Conservation (phyloP, 2,113 vertebrate genomes). For the Tachuris rubrigastra region DNA sequence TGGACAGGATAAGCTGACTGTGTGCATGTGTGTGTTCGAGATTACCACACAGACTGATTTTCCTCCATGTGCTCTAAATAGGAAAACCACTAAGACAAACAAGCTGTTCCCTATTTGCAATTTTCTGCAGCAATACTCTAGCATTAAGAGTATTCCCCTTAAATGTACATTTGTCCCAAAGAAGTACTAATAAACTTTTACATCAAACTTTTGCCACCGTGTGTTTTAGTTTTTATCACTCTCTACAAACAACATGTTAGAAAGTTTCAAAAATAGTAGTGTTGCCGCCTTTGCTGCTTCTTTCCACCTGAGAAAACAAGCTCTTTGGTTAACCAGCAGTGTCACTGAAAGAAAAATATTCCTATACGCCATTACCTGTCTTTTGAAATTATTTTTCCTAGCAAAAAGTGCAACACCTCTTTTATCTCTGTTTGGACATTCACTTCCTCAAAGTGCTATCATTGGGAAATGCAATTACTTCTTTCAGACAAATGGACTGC, state of each 20-base stretch:
- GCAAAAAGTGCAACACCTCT: not conserved
- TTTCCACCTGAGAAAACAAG: constrained; percentile 8
- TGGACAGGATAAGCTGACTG: not conserved
- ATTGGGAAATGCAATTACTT: not conserved
- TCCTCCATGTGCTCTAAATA: constrained; percentile 40
- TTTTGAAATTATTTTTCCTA: not conserved
- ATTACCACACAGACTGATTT: not conserved
- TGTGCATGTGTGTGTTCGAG: not conserved
- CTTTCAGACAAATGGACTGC: not conserved
- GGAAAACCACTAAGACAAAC: constrained; percentile 43
- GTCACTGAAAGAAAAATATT: constrained; percentile 17
- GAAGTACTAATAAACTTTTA: not conserved
- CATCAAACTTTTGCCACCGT: not conserved
- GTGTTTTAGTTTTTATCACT: not conserved
- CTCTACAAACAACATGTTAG: not conserved
- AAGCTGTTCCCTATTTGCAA: not conserved
- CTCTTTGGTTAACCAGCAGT: not conserved
- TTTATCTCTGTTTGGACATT: not conserved
- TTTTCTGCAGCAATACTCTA: constrained; percentile 9
- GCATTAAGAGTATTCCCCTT: not conserved
- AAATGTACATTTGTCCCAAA: not conserved
- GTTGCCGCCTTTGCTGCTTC: not conserved
- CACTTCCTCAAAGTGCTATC: not conserved
- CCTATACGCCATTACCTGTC: not conserved
- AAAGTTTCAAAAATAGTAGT: not conserved